Evolutionary conservation across 53 echinoderm and acorn worm genomes (phyloP), one percentile per base, ranked within the genome.

Genomic region (Echinometra lucunter): DNA sequence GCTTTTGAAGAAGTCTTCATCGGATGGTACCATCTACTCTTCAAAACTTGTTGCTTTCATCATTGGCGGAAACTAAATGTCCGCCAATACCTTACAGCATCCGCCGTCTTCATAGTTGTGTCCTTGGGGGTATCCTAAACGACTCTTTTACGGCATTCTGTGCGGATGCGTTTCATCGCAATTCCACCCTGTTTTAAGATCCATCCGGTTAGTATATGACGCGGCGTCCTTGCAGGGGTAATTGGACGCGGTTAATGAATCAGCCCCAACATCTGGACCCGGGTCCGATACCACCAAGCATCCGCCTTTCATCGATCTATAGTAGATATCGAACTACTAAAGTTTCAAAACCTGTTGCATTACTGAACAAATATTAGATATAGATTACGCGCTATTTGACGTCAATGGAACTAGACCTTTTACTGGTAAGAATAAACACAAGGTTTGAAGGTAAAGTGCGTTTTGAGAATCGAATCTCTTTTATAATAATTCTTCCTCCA

Each of bases 271-370:
- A 66, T 56, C 18, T 27, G 28, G 10, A 85, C 27, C 85, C 45
- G 85, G 85, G 28, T 47, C n/a, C 15, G 85, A 47, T 49, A 85
- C 85, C 11, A 49, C 49, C n/a, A 85, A 2, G 49, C 28, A 85
- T 49, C 49, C 49, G 42, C 23, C 78, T 85, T 16, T 30, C 12
- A 49, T 47, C 90, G 90, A 90, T 90, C 90, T 60, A 90, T 12
- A 9, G 90, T 58, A 38, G 90, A 90, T 90, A 90, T 90, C 58
- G 42, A 90, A 90, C 63, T 90, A 58, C 90, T 63, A 17, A 30
- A 60, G 37, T 58, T 58, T 63, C 37, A 32, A 2, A 30, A 28
- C 72, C 35, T 4, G n/a, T 72, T 30, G 72, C 35, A 72, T 72
- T 35, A 34, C 35, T 72, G 16, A 72, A 72, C 28, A 72, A n/a